Evolutionary conservation across 2,797 vertebrate species (phyloP), one percentile per base, ranked within the genome.

Genomic region (Bradypodion ventrale): DNA sequence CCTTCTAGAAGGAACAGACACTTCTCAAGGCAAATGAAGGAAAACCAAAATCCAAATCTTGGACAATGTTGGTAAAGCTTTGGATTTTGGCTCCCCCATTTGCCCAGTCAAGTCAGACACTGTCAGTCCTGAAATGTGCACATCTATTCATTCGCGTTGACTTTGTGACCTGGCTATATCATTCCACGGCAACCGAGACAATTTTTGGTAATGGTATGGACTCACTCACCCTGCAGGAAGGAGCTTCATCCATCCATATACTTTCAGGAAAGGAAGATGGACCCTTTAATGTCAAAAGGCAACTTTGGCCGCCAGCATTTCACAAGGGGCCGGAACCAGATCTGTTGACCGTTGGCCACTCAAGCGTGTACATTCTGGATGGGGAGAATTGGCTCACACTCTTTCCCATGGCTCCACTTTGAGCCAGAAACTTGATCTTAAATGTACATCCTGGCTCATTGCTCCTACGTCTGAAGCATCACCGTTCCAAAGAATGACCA

Each of bases 261-360:
- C 32, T 68, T 44, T 49, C 52, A 35, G 46, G 75, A 15, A 46
- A 46, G 52, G 52, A 7, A 44, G 42, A 52, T 82, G 73, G 62
- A 46, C 80, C 80, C 80, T 82, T 82, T 62, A n/a, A 62, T 82
- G 32, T 29, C 32, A 69, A 37, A 73, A 73, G 69, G 56, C 10
- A 10, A 1, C n/a, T 32, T 62, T 60, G 69, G 21, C 56, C 35
- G 69, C 19, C 56, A 73, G 56, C 56, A 5, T n/a, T 82, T 82
- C 56, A 59, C 27, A 46, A 82, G 29, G 42, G 80, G 49, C 25
- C 62, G 80, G 35, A 82, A 73, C 35, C 40, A 82, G 80, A 73
- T 73, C n/a, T 32, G 68, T 44, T 70, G 79, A 60, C 80, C 23
- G 0, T 52, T 68, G 78, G 46, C 65, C 65, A 7, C 23, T 27